Evolutionary conservation across 2,113 vertebrate species (phyloP).

Genomic region (Guaruba guarouba): DNA sequence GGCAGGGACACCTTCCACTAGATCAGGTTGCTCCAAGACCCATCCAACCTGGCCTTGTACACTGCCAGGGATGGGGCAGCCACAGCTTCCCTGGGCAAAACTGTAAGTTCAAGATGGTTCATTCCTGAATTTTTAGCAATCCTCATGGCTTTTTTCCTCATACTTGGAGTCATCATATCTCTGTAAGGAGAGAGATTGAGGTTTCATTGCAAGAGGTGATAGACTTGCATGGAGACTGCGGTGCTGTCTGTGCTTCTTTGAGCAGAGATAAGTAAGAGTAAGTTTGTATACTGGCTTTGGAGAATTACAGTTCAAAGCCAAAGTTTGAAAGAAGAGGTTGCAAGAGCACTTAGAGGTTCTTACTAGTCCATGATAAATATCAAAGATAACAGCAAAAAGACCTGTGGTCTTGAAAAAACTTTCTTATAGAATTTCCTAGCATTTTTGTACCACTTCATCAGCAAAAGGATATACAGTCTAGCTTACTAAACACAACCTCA

Average conservation of each 20-base stretch:
- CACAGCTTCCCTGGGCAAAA: neutral
- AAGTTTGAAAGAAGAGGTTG: neutral
- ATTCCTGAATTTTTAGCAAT: neutral
- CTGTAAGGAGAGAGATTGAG: neutral
- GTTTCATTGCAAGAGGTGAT: neutral
- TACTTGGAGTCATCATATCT: neutral
- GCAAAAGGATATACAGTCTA: neutral
- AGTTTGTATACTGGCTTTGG: neutral
- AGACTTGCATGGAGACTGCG: neutral
- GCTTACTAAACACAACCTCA: neutral
- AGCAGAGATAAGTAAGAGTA: neutral
- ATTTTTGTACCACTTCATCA: neutral
- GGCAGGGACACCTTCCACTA: neutral
- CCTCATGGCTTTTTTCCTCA: neutral
- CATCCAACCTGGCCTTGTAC: neutral
- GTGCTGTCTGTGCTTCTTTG: neutral
- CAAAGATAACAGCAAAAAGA: neutral
- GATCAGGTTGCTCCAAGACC: neutral
- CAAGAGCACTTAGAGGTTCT: neutral
- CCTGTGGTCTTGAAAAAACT: neutral
- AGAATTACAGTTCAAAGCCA: neutral
- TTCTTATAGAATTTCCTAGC: neutral
- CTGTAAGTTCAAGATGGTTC: neutral
- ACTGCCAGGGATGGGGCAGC: neutral
- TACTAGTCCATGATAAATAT: neutral